Evolutionary conservation across 1,140 invertebrate species (phyloP).

Genomic region (Leguminivora glycinivorella): DNA sequence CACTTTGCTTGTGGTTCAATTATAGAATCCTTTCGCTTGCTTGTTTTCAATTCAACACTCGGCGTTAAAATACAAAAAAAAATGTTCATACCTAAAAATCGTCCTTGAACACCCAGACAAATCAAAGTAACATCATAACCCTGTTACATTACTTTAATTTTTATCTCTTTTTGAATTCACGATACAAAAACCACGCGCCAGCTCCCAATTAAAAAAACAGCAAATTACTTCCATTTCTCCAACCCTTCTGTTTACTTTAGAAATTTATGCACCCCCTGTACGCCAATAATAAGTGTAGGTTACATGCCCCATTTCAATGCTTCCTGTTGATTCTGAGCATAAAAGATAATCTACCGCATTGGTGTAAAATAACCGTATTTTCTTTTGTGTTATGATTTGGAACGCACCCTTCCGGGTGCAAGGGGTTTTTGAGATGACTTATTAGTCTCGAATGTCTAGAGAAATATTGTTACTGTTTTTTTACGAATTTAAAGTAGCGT

Average conservation of each 20-base stretch:
- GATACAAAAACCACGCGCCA: not conserved
- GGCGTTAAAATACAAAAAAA: too few relatives aligned
- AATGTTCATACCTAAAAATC: too few relatives aligned
- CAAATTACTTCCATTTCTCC: slow-evolving; percentile 59
- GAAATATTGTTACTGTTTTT: slow-evolving; percentile 53
- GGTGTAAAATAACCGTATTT: slow-evolving; percentile 77
- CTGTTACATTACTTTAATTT: not conserved
- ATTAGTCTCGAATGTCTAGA: slow-evolving; percentile 26
- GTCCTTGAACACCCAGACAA: not conserved
- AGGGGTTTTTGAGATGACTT: slow-evolving; percentile 14
- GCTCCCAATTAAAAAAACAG: slow-evolving; percentile 57
- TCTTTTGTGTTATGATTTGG: slow-evolving; percentile 73
- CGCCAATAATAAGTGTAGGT: slow-evolving; percentile 77
- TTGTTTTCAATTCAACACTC: too few relatives aligned
- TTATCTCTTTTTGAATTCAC: not conserved
- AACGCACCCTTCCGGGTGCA: slow-evolving; percentile 51
- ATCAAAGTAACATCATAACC: not conserved
- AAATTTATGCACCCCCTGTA: slow-evolving; percentile 76
- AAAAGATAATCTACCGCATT: slow-evolving; percentile 77
- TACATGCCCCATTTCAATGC: slow-evolving; percentile 76
- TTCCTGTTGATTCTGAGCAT: slow-evolving; percentile 77
- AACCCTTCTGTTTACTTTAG: slow-evolving; percentile 68
- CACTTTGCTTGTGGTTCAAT: too few relatives aligned
- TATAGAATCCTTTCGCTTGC: too few relatives aligned
- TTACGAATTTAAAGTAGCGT: slow-evolving; percentile 37